Percentiles rank a stretch among this genome's conserved stretches.
Evolutionary conservation across 92 coral and sea anemone species (phyloP).

Genomic region (Palythoa grandiflora): DNA sequence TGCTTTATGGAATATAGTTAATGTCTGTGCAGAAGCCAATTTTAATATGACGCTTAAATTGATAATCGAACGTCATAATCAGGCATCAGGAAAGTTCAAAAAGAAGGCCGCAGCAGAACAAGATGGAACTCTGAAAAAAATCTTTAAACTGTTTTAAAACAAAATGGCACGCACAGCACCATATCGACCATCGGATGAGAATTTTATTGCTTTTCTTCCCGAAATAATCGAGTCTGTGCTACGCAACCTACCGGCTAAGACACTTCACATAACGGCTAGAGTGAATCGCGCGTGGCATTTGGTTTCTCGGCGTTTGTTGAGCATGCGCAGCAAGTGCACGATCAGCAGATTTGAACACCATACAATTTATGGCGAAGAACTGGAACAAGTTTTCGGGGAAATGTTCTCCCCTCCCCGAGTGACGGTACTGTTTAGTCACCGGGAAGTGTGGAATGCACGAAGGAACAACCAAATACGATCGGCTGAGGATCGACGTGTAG

Average conservation of each 20-base stretch:
- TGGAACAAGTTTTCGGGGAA: constrained; percentile 65
- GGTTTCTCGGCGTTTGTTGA: constrained; percentile 75
- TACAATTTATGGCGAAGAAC: constrained; percentile 70
- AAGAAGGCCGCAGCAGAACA: neutral
- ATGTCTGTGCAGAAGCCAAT: too few species aligned
- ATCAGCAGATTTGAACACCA: constrained; percentile 76
- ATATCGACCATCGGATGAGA: constrained; percentile 4
- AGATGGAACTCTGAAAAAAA: neutral
- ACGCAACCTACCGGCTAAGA: constrained; percentile 82
- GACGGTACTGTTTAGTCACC: constrained; percentile 83
- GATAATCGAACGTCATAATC: constrained; percentile 15
- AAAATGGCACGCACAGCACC: constrained; percentile 39
- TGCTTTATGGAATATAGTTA: too few species aligned
- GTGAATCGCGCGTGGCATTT: constrained; percentile 91
- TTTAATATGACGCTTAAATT: neutral
- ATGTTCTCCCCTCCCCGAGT: constrained; percentile 70
- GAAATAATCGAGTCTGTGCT: constrained; percentile 88
- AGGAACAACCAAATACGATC: constrained; percentile 78
- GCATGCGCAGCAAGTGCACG: constrained; percentile 78
- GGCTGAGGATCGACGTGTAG: constrained; percentile 83
- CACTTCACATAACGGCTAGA: constrained; percentile 81
- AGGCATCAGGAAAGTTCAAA: neutral
- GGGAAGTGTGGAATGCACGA: constrained; percentile 88
- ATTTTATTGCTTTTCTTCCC: constrained; percentile 78
- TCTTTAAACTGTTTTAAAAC: neutral